Base-by-base conservation (phyloP, 2,113 vertebrate species). In the Suncus etruscus region DNA sequence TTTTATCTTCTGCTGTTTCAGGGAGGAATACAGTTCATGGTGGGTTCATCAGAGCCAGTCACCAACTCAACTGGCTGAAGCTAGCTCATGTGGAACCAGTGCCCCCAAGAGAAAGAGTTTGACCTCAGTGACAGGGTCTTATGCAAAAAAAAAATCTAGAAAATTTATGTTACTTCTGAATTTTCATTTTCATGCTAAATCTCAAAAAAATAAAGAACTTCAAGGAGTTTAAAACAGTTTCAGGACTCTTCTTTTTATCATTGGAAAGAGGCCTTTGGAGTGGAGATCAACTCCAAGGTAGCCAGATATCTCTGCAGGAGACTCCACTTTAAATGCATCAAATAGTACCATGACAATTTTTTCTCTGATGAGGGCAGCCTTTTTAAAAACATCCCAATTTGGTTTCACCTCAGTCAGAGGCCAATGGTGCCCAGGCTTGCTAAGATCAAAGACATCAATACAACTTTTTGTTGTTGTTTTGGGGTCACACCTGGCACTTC, bases 41-140 rank as follows among this genome's bases (percentile, higher is more conserved):
- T 1, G 15, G 39, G 12, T 65, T 24, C 0, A 0, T 6, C 39
- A 12, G 15, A 3, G 11, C 5, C 7, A 4, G 68, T 20, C 77
- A 77, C 20, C 63, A 79, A 48, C 82, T 70, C 11, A n/a, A 22
- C 32, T 29, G n/a, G 32, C 20, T 65, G 11, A 29, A 20, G 3
- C 29, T 39, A 16, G 25, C 6, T 12, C 39, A n/a, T 1, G 0
- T 20, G 11, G 4, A 61, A 65, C 48, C 14, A 0, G 1, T 18
- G 39, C 47, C 31, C 65, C 29, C 18, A 6, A 45, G 47, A 15
- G 2, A 15, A 74, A 39, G 39, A 39, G 1, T 5, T 1, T 51
- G 73, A 25, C 2, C 6, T 6, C 10, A 69, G 8, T 15, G 47
- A 12, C 39, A 73, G 18, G 10, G 39, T 39, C 31, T 81, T 70